Base-by-base conservation (phyloP, 2,888 invertebrate genomes). In the Cephus runcator region DNA sequence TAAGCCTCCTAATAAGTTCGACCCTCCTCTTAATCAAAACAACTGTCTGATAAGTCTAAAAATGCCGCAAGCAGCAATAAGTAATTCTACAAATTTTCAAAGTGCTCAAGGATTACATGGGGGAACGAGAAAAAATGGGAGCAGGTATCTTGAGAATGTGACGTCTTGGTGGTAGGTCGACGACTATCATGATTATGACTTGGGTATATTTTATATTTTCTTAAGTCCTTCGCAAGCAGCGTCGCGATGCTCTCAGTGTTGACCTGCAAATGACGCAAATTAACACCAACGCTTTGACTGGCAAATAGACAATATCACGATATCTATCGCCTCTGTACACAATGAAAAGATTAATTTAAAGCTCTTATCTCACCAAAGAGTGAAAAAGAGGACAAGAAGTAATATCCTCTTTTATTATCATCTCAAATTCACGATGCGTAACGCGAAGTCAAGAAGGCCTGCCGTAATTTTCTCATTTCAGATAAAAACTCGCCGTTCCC, bases 261-360 rank as follows among this genome's bases (percentile, higher is more conserved):
- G 33, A 36, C 75, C 56, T 75, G 69, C 33, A 69, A 77, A 74
- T 84, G 82, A 85, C 83, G 85, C 79, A 83, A 85, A 82, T 83
- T 81, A 73, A 78, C 81, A 81, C 77, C 30, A 81, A 75, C 76
- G 76, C 81, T 81, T 79, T 75, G 79, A 82, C 80, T 78, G 76
- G 74, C 80, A 85, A 86, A 85, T 81, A 85, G 79, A 34, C 77
- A 23, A 56, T 76, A 82, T 77, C 34, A 79, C 77, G 77, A 68
- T 82, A 86, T 82, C 82, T 80, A 84, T 85, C 83, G 81, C 79
- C 79, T 82, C 78, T 82, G 82, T 81, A 85, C 79, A 83, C 69
- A 69, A 34, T 12, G 34, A 35, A 34, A 75, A 86, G 86, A 86
- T 87, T 86, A 86, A 87, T 87, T 86, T 82, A 82, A 84, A 83